Percentiles rank a stretch among this genome's conserved stretches.
These are phyloP conservation scores for Syrrhaptes paradoxus DNA, from an alignment of 2,113 vertebrate species.

Conservation along the genomic window DNA sequence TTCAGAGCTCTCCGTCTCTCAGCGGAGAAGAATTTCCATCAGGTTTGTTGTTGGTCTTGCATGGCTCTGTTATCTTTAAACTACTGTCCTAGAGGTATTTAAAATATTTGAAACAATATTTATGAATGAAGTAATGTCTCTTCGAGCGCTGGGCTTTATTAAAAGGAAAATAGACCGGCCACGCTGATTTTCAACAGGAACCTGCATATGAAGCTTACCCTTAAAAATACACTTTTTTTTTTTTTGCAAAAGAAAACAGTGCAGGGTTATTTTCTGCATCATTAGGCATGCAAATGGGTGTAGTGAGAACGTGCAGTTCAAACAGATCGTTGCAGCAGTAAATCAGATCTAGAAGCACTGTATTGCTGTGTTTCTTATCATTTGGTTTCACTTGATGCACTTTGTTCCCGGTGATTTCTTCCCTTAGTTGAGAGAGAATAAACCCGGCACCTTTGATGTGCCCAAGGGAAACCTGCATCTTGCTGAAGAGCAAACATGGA, in stretches of 20 bases:
- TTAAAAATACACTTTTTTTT: neutral
- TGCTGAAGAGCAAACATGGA: conserved; percentile 30
- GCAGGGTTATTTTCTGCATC: conserved; percentile 63
- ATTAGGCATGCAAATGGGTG: conserved; percentile 59
- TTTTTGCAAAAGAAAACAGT: neutral
- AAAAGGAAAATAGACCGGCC: conserved; percentile 55
- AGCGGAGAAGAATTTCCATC: neutral
- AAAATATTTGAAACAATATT: conserved; percentile 68
- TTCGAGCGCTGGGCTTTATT: conserved; percentile 41
- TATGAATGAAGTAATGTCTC: conserved; percentile 74
- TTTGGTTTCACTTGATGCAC: conserved; percentile 43
- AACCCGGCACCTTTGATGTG: conserved; percentile 37
- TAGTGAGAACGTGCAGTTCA: conserved; percentile 60
- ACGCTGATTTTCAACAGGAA: conserved; percentile 47
- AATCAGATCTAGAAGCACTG: neutral
- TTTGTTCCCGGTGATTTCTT: conserved; percentile 41
- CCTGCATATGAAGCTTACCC: neutral
- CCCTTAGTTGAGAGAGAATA: neutral
- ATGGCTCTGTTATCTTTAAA: conserved; percentile 56
- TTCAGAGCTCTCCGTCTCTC: neutral
- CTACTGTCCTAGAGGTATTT: conserved; percentile 59
- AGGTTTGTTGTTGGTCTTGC: conserved; percentile 13
- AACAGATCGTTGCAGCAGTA: conserved; percentile 50
- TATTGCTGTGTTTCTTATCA: neutral
- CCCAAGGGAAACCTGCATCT: conserved; percentile 38